These are phyloP conservation scores for Drosophila sechellia DNA, from an alignment of 1,140 invertebrate species.

Conservation along the genomic window DNA sequence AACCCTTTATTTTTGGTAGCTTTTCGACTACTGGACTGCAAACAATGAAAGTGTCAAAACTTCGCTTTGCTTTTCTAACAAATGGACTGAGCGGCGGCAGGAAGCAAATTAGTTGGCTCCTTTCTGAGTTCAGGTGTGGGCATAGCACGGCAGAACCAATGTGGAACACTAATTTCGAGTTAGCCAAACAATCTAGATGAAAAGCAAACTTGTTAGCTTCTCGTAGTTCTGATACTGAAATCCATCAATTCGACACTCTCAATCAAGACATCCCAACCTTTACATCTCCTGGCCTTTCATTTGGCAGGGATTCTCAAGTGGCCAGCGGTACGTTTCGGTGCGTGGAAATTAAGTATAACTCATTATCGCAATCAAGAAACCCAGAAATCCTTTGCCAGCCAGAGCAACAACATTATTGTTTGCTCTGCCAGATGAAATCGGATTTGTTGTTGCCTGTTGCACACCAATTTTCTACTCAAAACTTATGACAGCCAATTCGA, in stretches of 20 bases:
- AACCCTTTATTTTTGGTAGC: slow-evolving; percentile 47
- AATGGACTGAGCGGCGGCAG: slow-evolving; percentile 54
- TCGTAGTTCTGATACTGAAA: too few relatives aligned
- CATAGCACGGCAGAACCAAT: not conserved
- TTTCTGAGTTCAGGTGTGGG: not conserved
- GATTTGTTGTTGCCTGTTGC: slow-evolving; percentile 64
- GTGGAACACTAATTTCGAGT: not conserved
- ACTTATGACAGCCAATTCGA: slow-evolving; percentile 82
- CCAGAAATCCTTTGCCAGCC: slow-evolving; percentile 72
- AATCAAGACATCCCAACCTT: too few relatives aligned
- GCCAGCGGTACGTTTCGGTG: slow-evolving; percentile 24
- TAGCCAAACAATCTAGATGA: too few relatives aligned
- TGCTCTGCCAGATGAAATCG: slow-evolving; percentile 33
- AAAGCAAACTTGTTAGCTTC: too few relatives aligned
- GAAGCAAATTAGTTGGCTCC: slow-evolving; percentile 60
- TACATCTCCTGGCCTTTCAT: not conserved
- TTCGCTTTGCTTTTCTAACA: slow-evolving; percentile 63
- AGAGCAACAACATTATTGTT: slow-evolving; percentile 25
- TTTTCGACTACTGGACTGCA: not conserved
- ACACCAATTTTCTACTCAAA: slow-evolving; percentile 83
- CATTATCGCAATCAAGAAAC: slow-evolving; percentile 82
- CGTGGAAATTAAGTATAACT: slow-evolving; percentile 76
- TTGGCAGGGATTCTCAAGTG: slow-evolving; percentile 32
- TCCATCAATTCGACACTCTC: too few relatives aligned
- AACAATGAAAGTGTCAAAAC: slow-evolving; percentile 66